phyloP scores from a whole-genome alignment of 2,888 invertebrate genomes.

The Melieria omissa region DNA sequence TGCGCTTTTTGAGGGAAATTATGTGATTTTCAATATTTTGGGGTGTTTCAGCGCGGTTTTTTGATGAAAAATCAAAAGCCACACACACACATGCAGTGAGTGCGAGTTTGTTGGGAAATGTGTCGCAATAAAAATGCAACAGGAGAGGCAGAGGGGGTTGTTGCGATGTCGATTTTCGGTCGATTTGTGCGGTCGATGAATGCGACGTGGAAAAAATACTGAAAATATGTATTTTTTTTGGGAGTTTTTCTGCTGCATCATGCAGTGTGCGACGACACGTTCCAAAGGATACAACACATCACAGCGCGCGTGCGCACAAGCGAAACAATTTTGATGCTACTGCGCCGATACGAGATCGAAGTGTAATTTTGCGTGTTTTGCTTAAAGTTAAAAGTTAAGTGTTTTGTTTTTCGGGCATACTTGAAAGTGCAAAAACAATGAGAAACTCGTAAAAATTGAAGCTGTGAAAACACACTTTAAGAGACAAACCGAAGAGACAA shows the following conservation, averaged over 20 bases:
- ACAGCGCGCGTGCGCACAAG: constrained; percentile 43
- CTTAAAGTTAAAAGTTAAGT: too few species aligned
- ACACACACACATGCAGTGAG: neutral
- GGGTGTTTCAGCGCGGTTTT: constrained; percentile 66
- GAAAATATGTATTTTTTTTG: constrained; percentile 31
- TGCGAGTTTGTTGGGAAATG: constrained; percentile 45
- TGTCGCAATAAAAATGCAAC: constrained; percentile 50
- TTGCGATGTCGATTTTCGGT: constrained; percentile 41
- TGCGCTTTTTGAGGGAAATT: constrained; percentile 63
- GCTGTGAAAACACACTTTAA: too few species aligned
- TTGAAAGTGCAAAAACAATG: too few species aligned
- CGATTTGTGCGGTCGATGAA: constrained; percentile 47
- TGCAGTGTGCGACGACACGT: constrained; percentile 63
- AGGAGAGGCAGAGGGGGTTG: constrained; percentile 42
- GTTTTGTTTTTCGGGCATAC: too few species aligned
- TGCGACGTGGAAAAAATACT: constrained; percentile 23
- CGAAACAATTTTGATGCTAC: too few species aligned
- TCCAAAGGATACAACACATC: constrained; percentile 61
- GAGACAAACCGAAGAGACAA: too few species aligned
- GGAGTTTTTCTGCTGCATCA: constrained; percentile 59
- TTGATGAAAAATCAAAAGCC: constrained; percentile 33
- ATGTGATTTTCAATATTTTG: constrained; percentile 66
- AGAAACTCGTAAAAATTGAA: too few species aligned
- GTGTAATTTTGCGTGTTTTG: too few species aligned
- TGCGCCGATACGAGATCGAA: too few species aligned